Conservation (phyloP, 2,888 invertebrate genomes). For the Euproctis similis region DNA sequence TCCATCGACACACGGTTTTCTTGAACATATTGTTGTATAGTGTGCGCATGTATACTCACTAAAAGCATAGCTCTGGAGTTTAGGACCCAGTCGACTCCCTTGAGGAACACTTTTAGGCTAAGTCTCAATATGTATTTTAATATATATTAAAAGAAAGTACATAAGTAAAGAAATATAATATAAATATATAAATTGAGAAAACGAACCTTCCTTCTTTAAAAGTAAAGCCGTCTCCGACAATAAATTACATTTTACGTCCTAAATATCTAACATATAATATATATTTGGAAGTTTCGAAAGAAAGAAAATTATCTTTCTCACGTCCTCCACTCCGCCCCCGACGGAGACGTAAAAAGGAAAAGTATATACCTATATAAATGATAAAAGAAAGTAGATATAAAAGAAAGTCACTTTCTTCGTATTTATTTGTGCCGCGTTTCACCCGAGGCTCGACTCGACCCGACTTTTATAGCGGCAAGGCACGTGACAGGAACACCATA, state of each 20-base stretch:
- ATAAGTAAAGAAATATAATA: background rate
- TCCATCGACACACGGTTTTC: no score
- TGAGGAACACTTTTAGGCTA: no score
- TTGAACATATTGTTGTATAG: no score
- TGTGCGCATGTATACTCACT: no score
- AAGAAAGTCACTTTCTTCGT: slow-evolving; percentile 58
- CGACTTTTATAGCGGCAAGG: slow-evolving; percentile 55
- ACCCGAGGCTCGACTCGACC: slow-evolving; percentile 33
- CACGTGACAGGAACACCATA: slow-evolving; percentile 59
- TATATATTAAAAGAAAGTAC: no score
- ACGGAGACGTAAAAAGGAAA: slow-evolving; percentile 51
- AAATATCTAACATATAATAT: slow-evolving; percentile 22
- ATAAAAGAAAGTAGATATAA: slow-evolving; percentile 54
- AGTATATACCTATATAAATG: slow-evolving; percentile 53
- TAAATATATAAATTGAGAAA: background rate
- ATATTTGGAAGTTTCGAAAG: slow-evolving; percentile 24
- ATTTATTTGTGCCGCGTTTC: slow-evolving; percentile 47
- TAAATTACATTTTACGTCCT: slow-evolving; percentile 23
- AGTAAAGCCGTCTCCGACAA: slow-evolving; percentile 7
- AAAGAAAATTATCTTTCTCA: slow-evolving; percentile 39
- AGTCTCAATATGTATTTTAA: no score
- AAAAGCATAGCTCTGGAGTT: no score
- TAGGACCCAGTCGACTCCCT: no score
- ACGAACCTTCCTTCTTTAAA: slow-evolving; percentile 3
- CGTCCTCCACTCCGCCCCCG: slow-evolving; percentile 45